Conservation (phyloP, 92 coral and sea anemone species). For the Chrysogorgia sp. region DNA sequence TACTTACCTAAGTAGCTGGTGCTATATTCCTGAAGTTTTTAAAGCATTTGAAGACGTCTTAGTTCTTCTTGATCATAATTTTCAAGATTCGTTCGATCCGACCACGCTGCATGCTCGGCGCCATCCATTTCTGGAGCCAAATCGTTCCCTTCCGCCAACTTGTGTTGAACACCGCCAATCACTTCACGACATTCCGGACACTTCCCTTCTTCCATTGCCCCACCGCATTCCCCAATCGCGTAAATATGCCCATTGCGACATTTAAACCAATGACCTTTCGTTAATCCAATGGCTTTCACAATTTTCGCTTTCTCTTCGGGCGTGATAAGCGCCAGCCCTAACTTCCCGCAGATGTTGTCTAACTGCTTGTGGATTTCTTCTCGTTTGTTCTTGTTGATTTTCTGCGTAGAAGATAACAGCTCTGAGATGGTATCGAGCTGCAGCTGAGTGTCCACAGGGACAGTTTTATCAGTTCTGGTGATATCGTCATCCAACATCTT, state of each 20-base stretch:
- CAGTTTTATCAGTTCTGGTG: not conserved
- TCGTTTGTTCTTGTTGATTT: slow-evolving; percentile 50
- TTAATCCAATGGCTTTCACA: slow-evolving; percentile 64
- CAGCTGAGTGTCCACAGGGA: slow-evolving; percentile 3
- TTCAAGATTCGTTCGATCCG: slow-evolving; percentile 57
- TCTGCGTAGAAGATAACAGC: slow-evolving; percentile 51
- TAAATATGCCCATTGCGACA: slow-evolving; percentile 78
- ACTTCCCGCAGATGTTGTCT: slow-evolving; percentile 47
- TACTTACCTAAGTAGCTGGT: too few relatives aligned
- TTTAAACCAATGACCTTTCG: slow-evolving; percentile 78
- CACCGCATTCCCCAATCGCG: slow-evolving; percentile 77
- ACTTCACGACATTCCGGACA: slow-evolving; percentile 68
- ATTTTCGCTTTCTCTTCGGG: slow-evolving; percentile 68
- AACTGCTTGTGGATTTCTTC: slow-evolving; percentile 43
- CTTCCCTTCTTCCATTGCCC: slow-evolving; percentile 58
- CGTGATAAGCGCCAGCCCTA: slow-evolving; percentile 53
- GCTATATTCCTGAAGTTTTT: too few relatives aligned
- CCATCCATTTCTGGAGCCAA: slow-evolving; percentile 77
- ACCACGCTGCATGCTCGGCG: slow-evolving; percentile 67
- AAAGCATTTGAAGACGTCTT: too few relatives aligned
- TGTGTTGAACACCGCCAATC: slow-evolving; percentile 65
- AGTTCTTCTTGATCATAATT: slow-evolving; percentile 61
- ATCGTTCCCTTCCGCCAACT: slow-evolving; percentile 64
- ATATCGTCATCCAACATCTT: slow-evolving; percentile 22
- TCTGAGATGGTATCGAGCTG: slow-evolving; percentile 46